Percentiles rank a stretch among this genome's conserved stretches.
phyloP scores from a whole-genome alignment of 2,888 invertebrate species.

The Hydrotaea cyrtoneurina region DNA sequence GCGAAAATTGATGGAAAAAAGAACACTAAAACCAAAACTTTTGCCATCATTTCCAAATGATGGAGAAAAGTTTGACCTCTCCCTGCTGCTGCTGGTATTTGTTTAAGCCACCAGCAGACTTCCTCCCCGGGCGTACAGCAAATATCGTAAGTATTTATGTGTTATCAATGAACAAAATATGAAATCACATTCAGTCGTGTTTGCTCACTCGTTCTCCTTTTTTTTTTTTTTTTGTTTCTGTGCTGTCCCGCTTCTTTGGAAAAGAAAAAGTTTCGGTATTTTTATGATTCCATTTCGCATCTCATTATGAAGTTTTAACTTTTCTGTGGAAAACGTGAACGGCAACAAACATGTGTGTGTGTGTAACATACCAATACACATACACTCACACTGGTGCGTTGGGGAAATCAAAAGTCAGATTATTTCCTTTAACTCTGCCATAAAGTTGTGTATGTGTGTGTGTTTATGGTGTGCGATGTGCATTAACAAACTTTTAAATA shows the following conservation, averaged over 20 bases:
- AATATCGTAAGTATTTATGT: constrained; percentile 20
- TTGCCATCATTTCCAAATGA: constrained; percentile 44
- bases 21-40: constrained; percentile 27
- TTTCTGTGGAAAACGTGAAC: constrained; percentile 29
- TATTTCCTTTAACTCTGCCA: constrained; percentile 29
- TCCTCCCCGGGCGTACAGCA: background rate
- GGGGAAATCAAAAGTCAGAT: constrained; percentile 44
- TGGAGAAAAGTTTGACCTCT: constrained; percentile 16
- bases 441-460: constrained; percentile 37
- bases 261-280: constrained; percentile 59
- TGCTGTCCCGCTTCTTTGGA: background rate
- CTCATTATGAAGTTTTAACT: constrained; percentile 60
- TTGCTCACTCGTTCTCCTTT: background rate
- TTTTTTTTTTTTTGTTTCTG: too few species aligned
- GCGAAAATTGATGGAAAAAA: background rate
- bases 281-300: constrained; percentile 68
- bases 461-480: constrained; percentile 49
- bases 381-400: background rate
- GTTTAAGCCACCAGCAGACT: background rate
- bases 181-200: constrained; percentile 39
- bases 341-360: constrained; percentile 30
- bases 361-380: background rate
- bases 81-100: background rate
- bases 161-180: constrained; percentile 57
- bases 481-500: constrained; percentile 64